Base-by-base conservation (phyloP, 1,140 invertebrate species). In the Lepidurus arcticus region DNA sequence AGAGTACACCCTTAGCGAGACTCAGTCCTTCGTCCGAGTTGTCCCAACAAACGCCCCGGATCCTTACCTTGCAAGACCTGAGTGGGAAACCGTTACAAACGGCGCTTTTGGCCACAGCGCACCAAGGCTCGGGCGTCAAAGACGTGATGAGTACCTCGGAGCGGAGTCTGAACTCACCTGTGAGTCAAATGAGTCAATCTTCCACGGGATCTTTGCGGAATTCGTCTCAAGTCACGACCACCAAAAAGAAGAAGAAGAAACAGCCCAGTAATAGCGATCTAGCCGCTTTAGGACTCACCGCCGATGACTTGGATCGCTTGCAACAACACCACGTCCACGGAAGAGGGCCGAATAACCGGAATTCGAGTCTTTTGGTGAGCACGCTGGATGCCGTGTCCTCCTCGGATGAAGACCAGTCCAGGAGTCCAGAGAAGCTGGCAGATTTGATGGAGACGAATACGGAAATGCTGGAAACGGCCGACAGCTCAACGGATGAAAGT, bases 301-400 rank as follows among this genome's bases (percentile, higher is more conserved):
- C 95, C 10, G 95, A 97, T 84, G 94, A 97, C 85, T 94, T 97
- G 78, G 93, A 97, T 84, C 88, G 95, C 83, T 88, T 98, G 74
- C 97, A 97, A 85, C 91, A 91, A 0, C 86, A 94, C 47, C 93
- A 93, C 1, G 86, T 93, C 79, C 53, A 65, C 13, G 53, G 53
- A 1, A 13, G 53, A 9, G 53, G 53, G 8, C 13, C 53, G 13
- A 21, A 21, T 7, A 65, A 65, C 21, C 93, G 92, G 1, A 84
- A 84, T 78, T 94, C 93, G 21, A 97, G 94, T 84, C 85, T 80
- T 9, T 84, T 97, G 78, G 94, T 96, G 0, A 96, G 94, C 24
- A 95, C 96, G 7, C 86, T 97, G 80, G 96, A 98, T 84, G 94
- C 93, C 7, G 94, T 97, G 42, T 96, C 94, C 9, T 95, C 92